A percentile compares a stretch with the other conserved stretches of the same genome.
phyloP scores from a whole-genome alignment of 2,888 invertebrate genomes.

The Rhagonycha lutea region DNA sequence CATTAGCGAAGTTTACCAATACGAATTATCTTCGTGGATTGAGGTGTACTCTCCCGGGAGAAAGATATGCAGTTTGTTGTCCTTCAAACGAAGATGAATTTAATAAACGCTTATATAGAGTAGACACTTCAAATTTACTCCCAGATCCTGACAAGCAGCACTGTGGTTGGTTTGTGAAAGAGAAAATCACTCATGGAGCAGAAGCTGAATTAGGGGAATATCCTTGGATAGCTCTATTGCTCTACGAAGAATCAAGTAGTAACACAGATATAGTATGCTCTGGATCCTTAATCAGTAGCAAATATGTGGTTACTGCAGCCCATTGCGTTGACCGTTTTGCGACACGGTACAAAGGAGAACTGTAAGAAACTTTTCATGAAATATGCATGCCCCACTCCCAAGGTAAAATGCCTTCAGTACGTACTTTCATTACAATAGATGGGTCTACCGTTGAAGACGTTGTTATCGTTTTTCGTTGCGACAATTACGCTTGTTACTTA shows the following conservation, averaged over 20 bases:
- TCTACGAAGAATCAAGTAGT: too few species aligned
- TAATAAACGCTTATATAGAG: background rate
- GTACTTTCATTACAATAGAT: too few species aligned
- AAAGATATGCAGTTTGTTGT: background rate
- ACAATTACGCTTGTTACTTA: too few species aligned
- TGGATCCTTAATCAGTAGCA: conserved; percentile 63
- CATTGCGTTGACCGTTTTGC: conserved; percentile 59
- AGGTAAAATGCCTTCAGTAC: background rate
- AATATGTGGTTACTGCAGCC: conserved; percentile 65
- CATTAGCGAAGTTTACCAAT: background rate
- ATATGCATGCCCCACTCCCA: too few species aligned
- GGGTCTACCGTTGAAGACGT: too few species aligned
- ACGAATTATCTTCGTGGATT: background rate
- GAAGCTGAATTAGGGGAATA: conserved; percentile 59
- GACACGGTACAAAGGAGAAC: conserved; percentile 55
- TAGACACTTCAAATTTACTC: background rate
- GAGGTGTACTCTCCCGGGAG: background rate
- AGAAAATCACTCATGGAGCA: conserved; percentile 50
- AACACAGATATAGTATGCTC: conserved; percentile 56
- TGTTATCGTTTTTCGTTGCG: too few species aligned
- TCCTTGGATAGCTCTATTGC: conserved; percentile 66
- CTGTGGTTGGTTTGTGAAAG: conserved; percentile 19
- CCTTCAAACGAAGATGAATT: background rate
- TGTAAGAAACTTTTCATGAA: conserved; percentile 60
- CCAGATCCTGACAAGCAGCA: conserved; percentile 8